phyloP scores from a whole-genome alignment of 2,888 invertebrate species.

The Ditula angustiorana region DNA sequence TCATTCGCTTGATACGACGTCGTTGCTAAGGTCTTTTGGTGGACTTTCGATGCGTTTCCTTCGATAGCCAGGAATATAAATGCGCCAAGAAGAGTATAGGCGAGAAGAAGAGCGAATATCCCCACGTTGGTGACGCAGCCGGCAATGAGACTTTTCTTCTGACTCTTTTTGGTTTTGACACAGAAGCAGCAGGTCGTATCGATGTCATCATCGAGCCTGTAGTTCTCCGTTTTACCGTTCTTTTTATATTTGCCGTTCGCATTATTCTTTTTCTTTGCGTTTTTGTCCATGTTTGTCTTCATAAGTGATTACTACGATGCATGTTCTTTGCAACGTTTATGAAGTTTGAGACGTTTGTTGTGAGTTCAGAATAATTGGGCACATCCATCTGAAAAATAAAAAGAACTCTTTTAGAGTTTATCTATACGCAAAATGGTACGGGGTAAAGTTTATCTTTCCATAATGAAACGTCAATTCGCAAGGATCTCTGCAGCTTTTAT shows the following conservation, averaged over 20 bases:
- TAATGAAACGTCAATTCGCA: constrained; percentile 48
- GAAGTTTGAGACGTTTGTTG: neutral
- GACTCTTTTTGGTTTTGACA: constrained; percentile 78
- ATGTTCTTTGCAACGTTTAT: constrained; percentile 24
- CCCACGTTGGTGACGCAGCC: constrained; percentile 92
- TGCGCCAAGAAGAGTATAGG: constrained; percentile 90
- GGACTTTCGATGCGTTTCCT: constrained; percentile 85
- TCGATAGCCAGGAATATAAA: constrained; percentile 95
- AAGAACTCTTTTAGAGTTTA: constrained; percentile 29
- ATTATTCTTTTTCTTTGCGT: constrained; percentile 73
- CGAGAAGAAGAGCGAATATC: constrained; percentile 92
- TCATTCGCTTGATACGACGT: constrained; percentile 78
- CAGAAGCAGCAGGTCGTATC: constrained; percentile 80
- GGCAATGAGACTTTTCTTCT: constrained; percentile 82
- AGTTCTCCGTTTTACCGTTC: constrained; percentile 71
- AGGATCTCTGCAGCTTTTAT: constrained; percentile 48
- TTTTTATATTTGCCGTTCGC: constrained; percentile 79
- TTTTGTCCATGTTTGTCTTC: constrained; percentile 74
- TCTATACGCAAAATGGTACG: constrained; percentile 43
- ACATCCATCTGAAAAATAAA: constrained; percentile 56
- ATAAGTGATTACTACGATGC: constrained; percentile 39
- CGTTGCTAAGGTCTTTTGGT: constrained; percentile 80
- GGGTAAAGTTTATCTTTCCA: constrained; percentile 42
- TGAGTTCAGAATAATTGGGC: constrained; percentile 10
- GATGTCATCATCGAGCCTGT: constrained; percentile 70